A percentile compares a stretch with the other conserved stretches of the same genome.
Conservation (phyloP, 2,888 invertebrate species). For the Cyclophora albipunctata region DNA sequence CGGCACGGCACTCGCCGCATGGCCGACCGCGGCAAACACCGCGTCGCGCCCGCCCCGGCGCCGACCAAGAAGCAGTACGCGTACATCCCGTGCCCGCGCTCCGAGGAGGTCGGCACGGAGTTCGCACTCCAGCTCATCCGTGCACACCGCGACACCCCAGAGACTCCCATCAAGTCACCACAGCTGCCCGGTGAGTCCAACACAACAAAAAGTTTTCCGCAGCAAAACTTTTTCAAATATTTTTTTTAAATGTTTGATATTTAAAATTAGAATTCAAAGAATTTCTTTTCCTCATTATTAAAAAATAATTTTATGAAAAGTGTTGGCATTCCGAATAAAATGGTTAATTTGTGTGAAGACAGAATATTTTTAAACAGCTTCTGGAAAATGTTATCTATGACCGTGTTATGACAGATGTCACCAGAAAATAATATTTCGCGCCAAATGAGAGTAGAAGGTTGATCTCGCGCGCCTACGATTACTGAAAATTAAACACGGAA, state of each 20-base stretch:
- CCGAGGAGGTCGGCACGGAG: constrained; percentile 70
- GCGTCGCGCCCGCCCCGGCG: constrained; percentile 70
- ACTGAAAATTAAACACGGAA: too few relatives aligned
- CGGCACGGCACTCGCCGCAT: constrained; percentile 65
- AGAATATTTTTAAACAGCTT: too few relatives aligned
- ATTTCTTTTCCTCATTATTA: too few relatives aligned
- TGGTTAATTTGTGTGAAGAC: constrained; percentile 6
- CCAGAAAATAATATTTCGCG: too few relatives aligned
- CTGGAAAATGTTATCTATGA: too few relatives aligned
- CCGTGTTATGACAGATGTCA: too few relatives aligned
- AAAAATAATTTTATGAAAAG: too few relatives aligned
- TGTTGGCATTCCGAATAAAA: not conserved
- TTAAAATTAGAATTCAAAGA: too few relatives aligned
- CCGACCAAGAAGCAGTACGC: constrained; percentile 67
- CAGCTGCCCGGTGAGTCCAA: constrained; percentile 38
- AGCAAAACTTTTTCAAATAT: constrained; percentile 28
- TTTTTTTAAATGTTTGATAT: not conserved
- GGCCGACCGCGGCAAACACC: constrained; percentile 68
- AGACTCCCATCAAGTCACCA: constrained; percentile 49
- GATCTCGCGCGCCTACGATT: too few relatives aligned
- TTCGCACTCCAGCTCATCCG: constrained; percentile 53
- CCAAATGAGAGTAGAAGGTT: too few relatives aligned
- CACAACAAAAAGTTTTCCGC: constrained; percentile 23
- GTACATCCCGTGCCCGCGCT: constrained; percentile 67
- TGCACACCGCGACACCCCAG: constrained; percentile 36